Evolutionary conservation across 2,797 vertebrate species (phyloP).

Genomic region (Phoebastria nigripes): DNA sequence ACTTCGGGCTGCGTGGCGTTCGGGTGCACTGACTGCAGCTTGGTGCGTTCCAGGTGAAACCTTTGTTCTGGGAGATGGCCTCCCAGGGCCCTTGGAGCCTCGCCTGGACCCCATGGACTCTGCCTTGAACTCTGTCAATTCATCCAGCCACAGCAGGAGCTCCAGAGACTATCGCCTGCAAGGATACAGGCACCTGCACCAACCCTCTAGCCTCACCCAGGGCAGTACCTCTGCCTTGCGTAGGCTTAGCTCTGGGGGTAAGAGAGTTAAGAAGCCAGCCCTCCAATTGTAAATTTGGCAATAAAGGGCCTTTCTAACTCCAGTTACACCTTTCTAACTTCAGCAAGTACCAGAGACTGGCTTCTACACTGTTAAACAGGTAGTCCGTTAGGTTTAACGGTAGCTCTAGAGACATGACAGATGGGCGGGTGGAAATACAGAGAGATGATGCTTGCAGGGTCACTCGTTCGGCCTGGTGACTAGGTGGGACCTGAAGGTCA

Average conservation of each 20-base stretch:
- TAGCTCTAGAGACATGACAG: neutral
- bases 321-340: neutral
- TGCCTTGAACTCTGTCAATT: conserved; percentile 79
- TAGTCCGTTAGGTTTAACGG: neutral
- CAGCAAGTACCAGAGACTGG: neutral
- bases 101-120: conserved; percentile 81
- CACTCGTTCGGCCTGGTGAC: rapidly evolving
- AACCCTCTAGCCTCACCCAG: conserved; percentile 71
- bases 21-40: conserved; percentile 50
- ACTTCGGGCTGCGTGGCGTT: neutral
- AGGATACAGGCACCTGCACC: conserved; percentile 74
- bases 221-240: conserved; percentile 61
- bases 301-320: neutral
- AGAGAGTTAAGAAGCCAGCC: conserved; percentile 25
- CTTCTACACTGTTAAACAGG: neutral
- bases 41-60: conserved; percentile 79
- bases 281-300: neutral
- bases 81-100: conserved; percentile 77
- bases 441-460: neutral
- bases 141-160: conserved; percentile 73
- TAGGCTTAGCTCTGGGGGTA: conserved; percentile 76
- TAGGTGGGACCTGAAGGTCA: neutral
- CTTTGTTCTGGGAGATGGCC: conserved; percentile 80
- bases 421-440: neutral
- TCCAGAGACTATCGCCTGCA: conserved; percentile 73